Base-by-base conservation (phyloP, 1,140 invertebrate species). In the Fopius arisanus region DNA sequence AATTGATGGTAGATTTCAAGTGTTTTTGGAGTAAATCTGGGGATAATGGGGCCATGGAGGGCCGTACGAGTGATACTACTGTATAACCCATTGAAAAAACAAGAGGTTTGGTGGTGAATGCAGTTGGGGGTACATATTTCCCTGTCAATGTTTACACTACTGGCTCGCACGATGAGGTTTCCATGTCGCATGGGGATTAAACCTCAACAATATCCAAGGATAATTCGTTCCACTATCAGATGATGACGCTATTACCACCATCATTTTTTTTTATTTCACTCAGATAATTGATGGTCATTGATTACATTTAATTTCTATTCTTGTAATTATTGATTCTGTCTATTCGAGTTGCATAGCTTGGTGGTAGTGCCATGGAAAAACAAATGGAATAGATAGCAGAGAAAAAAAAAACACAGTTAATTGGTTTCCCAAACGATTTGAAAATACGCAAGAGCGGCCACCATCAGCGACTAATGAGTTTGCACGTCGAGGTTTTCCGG, bases 331-430 rank as follows among this genome's bases (percentile, higher is more conserved):
- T n/a, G n/a, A n/a, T n/a, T n/a, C n/a, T n/a, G n/a, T n/a, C n/a
- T n/a, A n/a, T n/a, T n/a, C n/a, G n/a, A n/a, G n/a, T n/a, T n/a
- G n/a, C n/a, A n/a, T n/a, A n/a, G n/a, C n/a, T n/a, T n/a, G n/a
- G n/a, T n/a, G n/a, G n/a, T n/a, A n/a, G n/a, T n/a, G n/a, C n/a
- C 14, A 48, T 48, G 43, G 23, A 67, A 68, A n/a, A 37, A 37
- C 40, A 40, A 41, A 72, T 59, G 80, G 82, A 83, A 81, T 75
- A 80, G 81, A 82, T 80, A 81, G 7, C 77, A 76, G 70, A 78
- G 80, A 82, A 82, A n/a, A n/a, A n/a, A n/a, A n/a, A n/a, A n/a
- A n/a, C n/a, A 82, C 78, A 75, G 81, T 79, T 84, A 84, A 84
- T 84, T 84, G 83, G 81, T 84, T 84, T 79, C 74, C 67, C 76